Percentiles rank a stretch among this genome's conserved stretches.
These are phyloP conservation scores for Paraplagusia blochii DNA, from an alignment of 2,113 vertebrate species.

Conservation along the genomic window DNA sequence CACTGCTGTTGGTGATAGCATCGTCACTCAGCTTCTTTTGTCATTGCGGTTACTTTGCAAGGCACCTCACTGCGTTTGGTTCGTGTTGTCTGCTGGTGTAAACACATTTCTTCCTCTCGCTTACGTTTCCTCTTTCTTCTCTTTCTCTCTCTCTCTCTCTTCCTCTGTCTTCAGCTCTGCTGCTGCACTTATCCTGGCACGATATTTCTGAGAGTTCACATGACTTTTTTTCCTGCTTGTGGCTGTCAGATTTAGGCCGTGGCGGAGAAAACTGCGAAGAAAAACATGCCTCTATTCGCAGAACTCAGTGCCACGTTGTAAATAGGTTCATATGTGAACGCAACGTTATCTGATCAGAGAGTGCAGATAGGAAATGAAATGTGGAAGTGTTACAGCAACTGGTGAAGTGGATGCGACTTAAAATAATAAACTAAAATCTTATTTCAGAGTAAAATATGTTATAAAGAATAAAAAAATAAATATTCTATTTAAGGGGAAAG, in stretches of 20 bases:
- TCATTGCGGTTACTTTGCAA: slow-evolving; percentile 40
- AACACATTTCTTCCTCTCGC: slow-evolving; percentile 49
- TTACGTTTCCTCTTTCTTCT: slow-evolving; percentile 52
- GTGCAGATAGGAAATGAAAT: slow-evolving; percentile 8
- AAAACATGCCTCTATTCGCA: slow-evolving; percentile 50
- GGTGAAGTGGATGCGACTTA: background rate
- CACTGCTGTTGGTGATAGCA: background rate
- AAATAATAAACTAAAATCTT: background rate
- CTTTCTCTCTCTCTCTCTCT: slow-evolving; percentile 35
- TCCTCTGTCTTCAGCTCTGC: slow-evolving; percentile 30
- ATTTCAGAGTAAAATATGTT: background rate
- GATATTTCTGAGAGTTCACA: slow-evolving; percentile 52
- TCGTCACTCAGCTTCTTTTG: background rate
- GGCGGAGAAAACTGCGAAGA: slow-evolving; percentile 56
- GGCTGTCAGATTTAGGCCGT: slow-evolving; percentile 34
- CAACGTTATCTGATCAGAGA: slow-evolving; percentile 15
- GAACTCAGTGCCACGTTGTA: slow-evolving; percentile 23
- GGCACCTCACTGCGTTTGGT: slow-evolving; percentile 2
- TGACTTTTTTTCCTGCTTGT: slow-evolving; percentile 27
- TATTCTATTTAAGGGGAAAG: background rate
- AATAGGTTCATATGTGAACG: background rate
- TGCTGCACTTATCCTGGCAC: slow-evolving; percentile 21
- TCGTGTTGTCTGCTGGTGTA: slow-evolving; percentile 8
- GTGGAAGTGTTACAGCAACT: background rate
- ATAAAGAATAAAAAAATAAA: background rate